Percentiles rank a stretch among this genome's conserved stretches.
Evolutionary conservation across 1,140 invertebrate species (phyloP).

Genomic region (Drosophila ogumai): DNA sequence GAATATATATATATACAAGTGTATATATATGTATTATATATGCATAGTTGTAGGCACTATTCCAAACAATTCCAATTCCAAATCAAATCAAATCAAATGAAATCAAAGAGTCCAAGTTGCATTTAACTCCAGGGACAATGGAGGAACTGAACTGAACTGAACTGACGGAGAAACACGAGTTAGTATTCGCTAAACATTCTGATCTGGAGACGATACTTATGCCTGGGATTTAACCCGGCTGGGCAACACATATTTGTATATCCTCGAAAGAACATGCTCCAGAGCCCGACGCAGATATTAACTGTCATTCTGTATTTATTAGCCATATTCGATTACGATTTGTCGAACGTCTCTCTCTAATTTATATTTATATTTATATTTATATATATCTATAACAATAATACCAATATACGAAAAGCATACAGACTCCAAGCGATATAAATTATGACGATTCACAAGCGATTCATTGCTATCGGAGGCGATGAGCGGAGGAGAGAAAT

Average conservation of each 20-base stretch:
- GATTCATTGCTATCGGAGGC: not conserved
- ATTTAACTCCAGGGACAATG: slow-evolving; percentile 33
- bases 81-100: slow-evolving; percentile 25
- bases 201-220: slow-evolving; percentile 19
- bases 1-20: slow-evolving; percentile 19
- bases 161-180: slow-evolving; percentile 17
- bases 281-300: slow-evolving; percentile 25
- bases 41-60: slow-evolving; percentile 32
- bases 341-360: slow-evolving; percentile 64
- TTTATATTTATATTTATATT: slow-evolving; percentile 58
- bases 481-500: not conserved
- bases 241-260: not conserved
- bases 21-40: slow-evolving; percentile 45
- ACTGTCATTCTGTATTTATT: slow-evolving; percentile 61
- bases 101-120: slow-evolving; percentile 38
- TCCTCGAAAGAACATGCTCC: slow-evolving; percentile 10
- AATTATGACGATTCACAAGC: slow-evolving; percentile 10
- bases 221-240: not conserved
- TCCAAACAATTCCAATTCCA: slow-evolving; percentile 28
- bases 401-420: slow-evolving; percentile 36
- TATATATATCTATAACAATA: slow-evolving; percentile 53
- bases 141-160: slow-evolving; percentile 20
- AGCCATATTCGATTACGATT: slow-evolving; percentile 66
- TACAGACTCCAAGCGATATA: slow-evolving; percentile 37
- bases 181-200: slow-evolving; percentile 40